Evolutionary conservation across 2,888 invertebrate genomes (phyloP).

Genomic region (Heterodera filipjevi): DNA sequence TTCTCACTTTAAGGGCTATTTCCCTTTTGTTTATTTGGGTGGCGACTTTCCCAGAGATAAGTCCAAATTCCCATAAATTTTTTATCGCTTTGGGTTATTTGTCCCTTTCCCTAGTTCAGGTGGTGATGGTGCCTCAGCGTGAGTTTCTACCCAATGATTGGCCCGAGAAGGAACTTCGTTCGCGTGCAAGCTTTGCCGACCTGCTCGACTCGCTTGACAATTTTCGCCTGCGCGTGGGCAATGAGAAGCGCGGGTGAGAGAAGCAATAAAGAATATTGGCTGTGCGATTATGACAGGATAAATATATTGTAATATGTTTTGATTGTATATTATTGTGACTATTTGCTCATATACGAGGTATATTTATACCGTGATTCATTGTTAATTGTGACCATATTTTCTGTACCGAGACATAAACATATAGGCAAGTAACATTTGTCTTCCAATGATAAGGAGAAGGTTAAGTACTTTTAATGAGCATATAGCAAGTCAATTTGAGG

Average conservation of each 20-base stretch:
- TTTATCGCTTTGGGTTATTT: neutral
- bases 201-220: slow-evolving; percentile 52
- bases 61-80: neutral
- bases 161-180: slow-evolving; percentile 25
- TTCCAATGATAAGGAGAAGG: too few species aligned
- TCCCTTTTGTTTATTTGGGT: neutral
- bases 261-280: neutral
- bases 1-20: neutral
- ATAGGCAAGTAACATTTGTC: too few species aligned
- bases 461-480: too few species aligned
- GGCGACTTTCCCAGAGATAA: neutral
- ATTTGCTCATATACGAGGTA: too few species aligned
- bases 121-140: slow-evolving; percentile 49
- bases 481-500: too few species aligned
- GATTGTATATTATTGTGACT: too few species aligned
- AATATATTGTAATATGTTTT: neutral
- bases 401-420: too few species aligned
- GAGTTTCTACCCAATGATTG: slow-evolving; percentile 47
- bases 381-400: too few species aligned
- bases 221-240: slow-evolving; percentile 44
- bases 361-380: too few species aligned
- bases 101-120: slow-evolving; percentile 4
- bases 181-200: slow-evolving; percentile 36
- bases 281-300: neutral
- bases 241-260: neutral